phyloP scores from a whole-genome alignment of 2,797 vertebrate species.

The Pantherophis vulpinus region DNA sequence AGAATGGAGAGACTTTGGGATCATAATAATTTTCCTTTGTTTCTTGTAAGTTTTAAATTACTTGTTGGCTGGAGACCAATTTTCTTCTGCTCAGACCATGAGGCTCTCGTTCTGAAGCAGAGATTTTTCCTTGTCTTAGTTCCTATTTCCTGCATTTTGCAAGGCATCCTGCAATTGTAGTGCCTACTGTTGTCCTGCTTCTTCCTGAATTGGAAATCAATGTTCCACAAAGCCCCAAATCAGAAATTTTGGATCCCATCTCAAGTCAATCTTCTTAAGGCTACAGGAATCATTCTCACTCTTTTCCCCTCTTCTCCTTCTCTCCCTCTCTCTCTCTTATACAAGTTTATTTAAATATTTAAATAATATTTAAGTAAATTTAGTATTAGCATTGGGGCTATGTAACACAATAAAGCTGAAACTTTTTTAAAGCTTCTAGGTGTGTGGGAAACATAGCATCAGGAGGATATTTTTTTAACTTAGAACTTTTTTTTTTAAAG shows the following conservation, averaged over 20 bases:
- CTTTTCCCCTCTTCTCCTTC: neutral
- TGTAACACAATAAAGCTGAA: slow-evolving; percentile 8
- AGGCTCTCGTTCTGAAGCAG: neutral
- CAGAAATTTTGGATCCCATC: slow-evolving; percentile 22
- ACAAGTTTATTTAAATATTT: slow-evolving; percentile 8
- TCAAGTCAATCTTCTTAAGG: neutral
- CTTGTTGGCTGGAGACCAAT: slow-evolving; percentile 31
- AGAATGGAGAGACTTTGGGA: slow-evolving; percentile 28
- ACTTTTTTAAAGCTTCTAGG: neutral
- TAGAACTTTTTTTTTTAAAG: neutral
- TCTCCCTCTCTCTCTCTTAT: neutral
- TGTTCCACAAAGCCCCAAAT: neutral
- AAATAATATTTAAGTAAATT: slow-evolving; percentile 26
- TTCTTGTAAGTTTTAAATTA: slow-evolving; percentile 52
- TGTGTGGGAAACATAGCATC: neutral
- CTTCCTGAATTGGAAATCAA: slow-evolving; percentile 29
- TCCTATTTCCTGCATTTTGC: neutral
- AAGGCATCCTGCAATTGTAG: slow-evolving; percentile 26
- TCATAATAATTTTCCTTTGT: slow-evolving; percentile 38
- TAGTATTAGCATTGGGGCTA: neutral
- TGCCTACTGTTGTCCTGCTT: neutral
- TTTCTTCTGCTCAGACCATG: slow-evolving; percentile 21
- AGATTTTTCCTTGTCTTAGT: slow-evolving; percentile 20
- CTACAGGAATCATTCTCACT: neutral
- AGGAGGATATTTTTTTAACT: neutral